These are phyloP conservation scores for Hafferia zeledoni DNA, from an alignment of 2,797 vertebrate species.

Conservation along the genomic window DNA sequence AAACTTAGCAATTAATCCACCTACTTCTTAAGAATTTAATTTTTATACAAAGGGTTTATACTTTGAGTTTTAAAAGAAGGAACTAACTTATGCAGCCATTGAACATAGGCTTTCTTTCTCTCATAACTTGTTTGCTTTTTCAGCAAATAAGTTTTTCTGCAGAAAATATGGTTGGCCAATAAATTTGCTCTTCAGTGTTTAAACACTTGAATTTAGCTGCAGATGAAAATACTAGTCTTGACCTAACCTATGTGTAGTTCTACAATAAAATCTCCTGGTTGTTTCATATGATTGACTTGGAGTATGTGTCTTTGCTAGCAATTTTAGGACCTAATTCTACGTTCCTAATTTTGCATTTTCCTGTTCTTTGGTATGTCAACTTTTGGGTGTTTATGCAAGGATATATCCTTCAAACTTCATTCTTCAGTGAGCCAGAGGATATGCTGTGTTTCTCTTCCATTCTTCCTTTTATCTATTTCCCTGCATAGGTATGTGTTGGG, in stretches of 20 bases:
- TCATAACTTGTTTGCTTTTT: neutral
- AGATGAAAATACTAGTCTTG: neutral
- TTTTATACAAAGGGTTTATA: neutral
- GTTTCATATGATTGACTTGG: neutral
- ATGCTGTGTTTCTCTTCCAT: neutral
- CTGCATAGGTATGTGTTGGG: neutral
- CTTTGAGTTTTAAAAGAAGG: neutral
- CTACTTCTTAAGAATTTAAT: neutral
- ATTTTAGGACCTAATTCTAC: neutral
- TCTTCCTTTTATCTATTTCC: neutral
- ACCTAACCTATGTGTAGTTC: neutral
- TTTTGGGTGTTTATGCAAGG: neutral
- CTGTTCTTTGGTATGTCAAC: neutral
- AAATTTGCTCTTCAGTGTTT: neutral
- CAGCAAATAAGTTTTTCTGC: fast-evolving
- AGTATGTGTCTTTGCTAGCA: neutral
- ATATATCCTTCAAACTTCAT: neutral
- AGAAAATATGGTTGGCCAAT: neutral
- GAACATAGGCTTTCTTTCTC: neutral
- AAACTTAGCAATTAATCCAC: neutral
- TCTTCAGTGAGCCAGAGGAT: neutral
- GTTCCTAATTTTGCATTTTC: neutral
- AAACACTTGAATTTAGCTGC: neutral
- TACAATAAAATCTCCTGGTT: neutral
- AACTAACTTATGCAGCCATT: neutral